Evolutionary conservation across 2,888 invertebrate species (phyloP).

Genomic region (Luperina testacea): DNA sequence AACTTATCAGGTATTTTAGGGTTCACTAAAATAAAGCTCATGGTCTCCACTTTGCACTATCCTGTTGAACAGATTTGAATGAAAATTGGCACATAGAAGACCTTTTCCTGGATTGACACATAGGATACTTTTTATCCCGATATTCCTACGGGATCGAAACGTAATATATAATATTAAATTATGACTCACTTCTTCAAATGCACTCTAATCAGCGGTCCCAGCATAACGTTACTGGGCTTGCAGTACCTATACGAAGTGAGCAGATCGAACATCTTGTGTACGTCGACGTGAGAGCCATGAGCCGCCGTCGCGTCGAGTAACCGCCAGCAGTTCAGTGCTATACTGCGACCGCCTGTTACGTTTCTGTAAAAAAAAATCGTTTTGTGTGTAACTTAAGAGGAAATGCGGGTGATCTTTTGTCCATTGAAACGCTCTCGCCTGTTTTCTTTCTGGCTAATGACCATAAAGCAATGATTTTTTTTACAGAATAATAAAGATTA

Average conservation of each 20-base stretch:
- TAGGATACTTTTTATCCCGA: too few species aligned
- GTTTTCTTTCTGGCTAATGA: too few species aligned
- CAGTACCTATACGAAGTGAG: slow-evolving; percentile 89
- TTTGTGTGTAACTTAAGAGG: too few species aligned
- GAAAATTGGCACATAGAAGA: too few species aligned
- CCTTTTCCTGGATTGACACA: too few species aligned
- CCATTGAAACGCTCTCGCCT: too few species aligned
- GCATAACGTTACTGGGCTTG: slow-evolving; percentile 87
- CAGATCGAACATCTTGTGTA: slow-evolving; percentile 87
- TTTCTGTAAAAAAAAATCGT: slow-evolving; percentile 69
- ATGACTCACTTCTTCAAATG: slow-evolving; percentile 89
- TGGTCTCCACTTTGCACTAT: not conserved
- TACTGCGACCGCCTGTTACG: slow-evolving; percentile 84
- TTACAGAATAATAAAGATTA: too few species aligned
- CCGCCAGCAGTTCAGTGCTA: slow-evolving; percentile 91
- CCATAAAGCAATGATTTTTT: too few species aligned
- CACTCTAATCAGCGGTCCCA: slow-evolving; percentile 91
- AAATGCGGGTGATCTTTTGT: too few species aligned
- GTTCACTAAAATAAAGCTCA: not conserved
- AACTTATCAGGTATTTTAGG: not conserved
- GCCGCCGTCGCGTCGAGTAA: slow-evolving; percentile 89
- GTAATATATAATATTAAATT: not conserved
- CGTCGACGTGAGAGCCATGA: slow-evolving; percentile 78
- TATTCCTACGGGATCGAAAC: too few species aligned
- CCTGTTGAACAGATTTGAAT: too few species aligned